Conservation (phyloP, 2,797 vertebrate species). For the Halcyon chelicuti region DNA sequence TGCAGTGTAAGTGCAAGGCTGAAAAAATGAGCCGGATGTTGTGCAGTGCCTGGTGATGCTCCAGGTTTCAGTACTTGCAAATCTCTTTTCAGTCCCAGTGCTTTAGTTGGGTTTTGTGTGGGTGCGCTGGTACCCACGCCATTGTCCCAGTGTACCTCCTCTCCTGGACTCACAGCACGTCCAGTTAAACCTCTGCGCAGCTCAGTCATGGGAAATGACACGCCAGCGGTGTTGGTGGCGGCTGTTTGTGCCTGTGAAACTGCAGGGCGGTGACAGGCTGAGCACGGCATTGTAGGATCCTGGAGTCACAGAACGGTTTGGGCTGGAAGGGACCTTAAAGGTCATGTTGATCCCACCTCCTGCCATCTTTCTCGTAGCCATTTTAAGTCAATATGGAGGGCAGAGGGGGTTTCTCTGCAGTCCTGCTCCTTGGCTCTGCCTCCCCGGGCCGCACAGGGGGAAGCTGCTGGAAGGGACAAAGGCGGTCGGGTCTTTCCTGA, state of each 20-base stretch:
- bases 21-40: fast-evolving
- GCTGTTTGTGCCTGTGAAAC: not conserved
- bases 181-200: fast-evolving
- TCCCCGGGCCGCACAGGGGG: fast-evolving
- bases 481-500: fast-evolving
- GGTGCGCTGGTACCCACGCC: fast-evolving
- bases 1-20: fast-evolving
- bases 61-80: fast-evolving
- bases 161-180: fast-evolving
- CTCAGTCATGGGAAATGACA: fast-evolving
- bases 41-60: fast-evolving
- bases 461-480: not conserved
- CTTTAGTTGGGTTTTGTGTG: not conserved
- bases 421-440: not conserved
- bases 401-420: fast-evolving
- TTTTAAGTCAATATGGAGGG: fast-evolving
- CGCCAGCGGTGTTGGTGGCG: fast-evolving
- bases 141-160: fast-evolving
- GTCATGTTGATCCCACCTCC: not conserved
- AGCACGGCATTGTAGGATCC: too few species aligned
- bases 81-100: not conserved
- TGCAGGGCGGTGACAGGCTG: not conserved
- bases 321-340: not conserved
- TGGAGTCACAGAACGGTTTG: too few species aligned
- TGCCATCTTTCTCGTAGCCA: not conserved